Evolutionary conservation across 2,888 invertebrate species (phyloP), one percentile per base, ranked within the genome.

Genomic region (Schrankia costaestrigalis): DNA sequence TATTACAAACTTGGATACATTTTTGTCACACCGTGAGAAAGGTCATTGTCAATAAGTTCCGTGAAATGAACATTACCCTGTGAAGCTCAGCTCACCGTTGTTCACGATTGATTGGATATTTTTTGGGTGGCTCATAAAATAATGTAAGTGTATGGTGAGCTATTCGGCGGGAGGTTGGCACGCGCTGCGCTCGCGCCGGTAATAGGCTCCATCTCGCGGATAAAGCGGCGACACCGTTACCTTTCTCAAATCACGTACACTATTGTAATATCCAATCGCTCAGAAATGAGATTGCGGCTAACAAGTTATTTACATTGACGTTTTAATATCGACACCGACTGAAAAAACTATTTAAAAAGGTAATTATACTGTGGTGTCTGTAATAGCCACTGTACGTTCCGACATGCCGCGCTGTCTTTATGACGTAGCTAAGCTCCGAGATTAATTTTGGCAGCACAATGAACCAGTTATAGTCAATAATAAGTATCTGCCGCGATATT

Each of bases 301-400:
- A 87, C 87, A 87, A 87, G 87, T 87, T 87, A 87, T 86, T 87
- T 87, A 87, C 87, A 83, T 86, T 87, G 87, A 87, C 87, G 86
- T 87, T 86, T 87, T 86, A 87, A 87, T 87, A 85, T 82, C 84
- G 71, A 78, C 76, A 75, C 62, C 65, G 67, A 35, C 67, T 71
- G 74, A 82, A 81, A 84, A 87, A 87, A 85, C 85, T 81, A 84
- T 85, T 86, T 82, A 84, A 87, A 87, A 87, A 84, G 73, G 78
- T 86, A 87, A 86, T 87, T 86, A 85, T 82, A 85, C 84, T 69
- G 69, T 71, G 75, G 81, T 76, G 75, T 71, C 71, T 64, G 81
- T 84, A 85, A 85, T 81, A 79, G 83, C 74, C 76, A 74, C 77
- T 66, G 80, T 75, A 82, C 79, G 76, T 75, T 76, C 67, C 71